These are phyloP conservation scores for Fratercula arctica DNA, from an alignment of 2,797 vertebrate species.

Conservation along the genomic window DNA sequence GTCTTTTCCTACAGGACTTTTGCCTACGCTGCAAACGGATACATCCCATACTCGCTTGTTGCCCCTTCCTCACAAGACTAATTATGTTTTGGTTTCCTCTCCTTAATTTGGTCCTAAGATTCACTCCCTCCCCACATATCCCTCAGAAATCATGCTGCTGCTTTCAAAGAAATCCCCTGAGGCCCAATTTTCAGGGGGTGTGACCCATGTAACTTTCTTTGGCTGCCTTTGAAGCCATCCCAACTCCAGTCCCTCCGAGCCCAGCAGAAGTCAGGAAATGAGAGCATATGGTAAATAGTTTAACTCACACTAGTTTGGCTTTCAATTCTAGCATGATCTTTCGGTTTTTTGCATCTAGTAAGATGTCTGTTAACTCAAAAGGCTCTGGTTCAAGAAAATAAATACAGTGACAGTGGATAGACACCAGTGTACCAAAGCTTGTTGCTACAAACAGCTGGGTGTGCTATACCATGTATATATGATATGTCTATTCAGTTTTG, in stretches of 20 bases:
- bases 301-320: slow-evolving; percentile 22
- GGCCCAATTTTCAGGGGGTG: not conserved
- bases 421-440: not conserved
- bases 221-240: not conserved
- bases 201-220: slow-evolving; percentile 21
- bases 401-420: not conserved
- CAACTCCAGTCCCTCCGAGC: slow-evolving; percentile 6
- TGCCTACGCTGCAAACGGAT: not conserved
- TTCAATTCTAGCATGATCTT: slow-evolving; percentile 19
- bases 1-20: not conserved
- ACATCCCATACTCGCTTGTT: not conserved
- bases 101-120: not conserved
- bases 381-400: not conserved
- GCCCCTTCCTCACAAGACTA: not conserved
- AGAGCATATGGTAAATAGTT: slow-evolving; percentile 61
- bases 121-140: not conserved
- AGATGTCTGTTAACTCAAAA: slow-evolving; percentile 13
- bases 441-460: not conserved
- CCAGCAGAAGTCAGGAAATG: slow-evolving; percentile 63
- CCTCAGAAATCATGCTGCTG: not conserved
- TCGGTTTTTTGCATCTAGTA: slow-evolving; percentile 7
- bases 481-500: not conserved
- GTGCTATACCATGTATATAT: not conserved
- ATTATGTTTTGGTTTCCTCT: not conserved
- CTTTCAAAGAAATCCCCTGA: slow-evolving; percentile 29